A percentile compares a stretch with the other conserved stretches of the same genome.
Evolutionary conservation across 2,797 vertebrate genomes (phyloP).

Genomic region (Yasuhikotakia modesta): DNA sequence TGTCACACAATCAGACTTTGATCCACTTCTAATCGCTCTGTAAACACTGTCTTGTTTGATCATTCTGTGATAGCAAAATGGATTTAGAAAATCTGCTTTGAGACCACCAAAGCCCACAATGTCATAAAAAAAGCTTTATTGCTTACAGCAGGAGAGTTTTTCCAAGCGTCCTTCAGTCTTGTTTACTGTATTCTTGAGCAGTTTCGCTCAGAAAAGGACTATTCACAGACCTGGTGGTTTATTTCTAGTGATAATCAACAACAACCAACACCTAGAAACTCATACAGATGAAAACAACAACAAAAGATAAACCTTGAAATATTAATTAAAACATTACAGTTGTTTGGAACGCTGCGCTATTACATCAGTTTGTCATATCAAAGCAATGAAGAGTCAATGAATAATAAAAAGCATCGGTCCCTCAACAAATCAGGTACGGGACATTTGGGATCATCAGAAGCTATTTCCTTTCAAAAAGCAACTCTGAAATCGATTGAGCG

Average conservation of each 20-base stretch:
- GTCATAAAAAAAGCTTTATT: constrained; percentile 14
- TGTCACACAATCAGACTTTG: constrained; percentile 70
- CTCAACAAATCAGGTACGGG: neutral
- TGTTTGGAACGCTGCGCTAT: neutral
- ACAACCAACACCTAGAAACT: neutral
- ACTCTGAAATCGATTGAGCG: constrained; percentile 5
- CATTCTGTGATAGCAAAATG: constrained; percentile 66
- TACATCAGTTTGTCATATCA: neutral
- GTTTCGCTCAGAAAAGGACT: neutral
- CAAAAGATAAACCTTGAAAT: neutral
- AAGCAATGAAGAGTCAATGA: constrained; percentile 4
- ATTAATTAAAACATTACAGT: neutral
- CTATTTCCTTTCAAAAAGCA: constrained; percentile 3
- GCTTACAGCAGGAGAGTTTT: neutral
- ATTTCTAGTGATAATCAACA: neutral
- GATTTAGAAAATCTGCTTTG: constrained; percentile 67
- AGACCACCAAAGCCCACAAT: constrained; percentile 57
- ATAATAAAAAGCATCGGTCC: neutral
- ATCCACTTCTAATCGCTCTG: constrained; percentile 71
- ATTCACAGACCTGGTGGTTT: neutral
- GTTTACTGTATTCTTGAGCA: neutral
- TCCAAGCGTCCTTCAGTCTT: constrained; percentile 7
- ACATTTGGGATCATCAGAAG: neutral
- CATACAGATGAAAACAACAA: neutral
- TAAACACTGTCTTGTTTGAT: constrained; percentile 73